Conservation (phyloP, 2,113 vertebrate genomes). For the Aldabrachelys gigantea region DNA sequence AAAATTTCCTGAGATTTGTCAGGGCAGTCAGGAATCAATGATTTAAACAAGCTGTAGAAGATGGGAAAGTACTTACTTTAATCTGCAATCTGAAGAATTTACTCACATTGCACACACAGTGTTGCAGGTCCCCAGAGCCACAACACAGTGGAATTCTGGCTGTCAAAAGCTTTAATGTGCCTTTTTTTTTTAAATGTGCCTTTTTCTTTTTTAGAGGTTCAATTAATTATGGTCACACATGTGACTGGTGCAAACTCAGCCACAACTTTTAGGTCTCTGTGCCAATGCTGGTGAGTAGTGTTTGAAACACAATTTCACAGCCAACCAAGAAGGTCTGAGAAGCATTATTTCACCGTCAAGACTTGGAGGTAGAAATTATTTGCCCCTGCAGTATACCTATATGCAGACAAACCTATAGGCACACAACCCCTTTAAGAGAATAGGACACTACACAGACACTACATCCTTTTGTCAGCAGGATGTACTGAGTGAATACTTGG, state of each 20-base stretch:
- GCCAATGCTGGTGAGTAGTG: not conserved
- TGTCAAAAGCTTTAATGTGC: not conserved
- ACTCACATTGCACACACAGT: not conserved
- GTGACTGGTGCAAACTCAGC: not conserved
- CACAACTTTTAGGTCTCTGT: not conserved
- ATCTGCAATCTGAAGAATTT: not conserved
- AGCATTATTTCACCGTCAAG: not conserved
- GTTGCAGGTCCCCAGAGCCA: not conserved
- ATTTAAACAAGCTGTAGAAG: not conserved
- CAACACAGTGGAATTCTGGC: not conserved
- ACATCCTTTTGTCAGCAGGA: not conserved
- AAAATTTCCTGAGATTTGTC: not conserved
- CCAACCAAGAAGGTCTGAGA: not conserved
- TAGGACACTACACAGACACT: not conserved
- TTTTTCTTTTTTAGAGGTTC: not conserved
- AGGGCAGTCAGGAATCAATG: not conserved
- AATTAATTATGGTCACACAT: not conserved
- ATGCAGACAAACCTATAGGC: not conserved
- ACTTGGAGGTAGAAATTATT: not conserved
- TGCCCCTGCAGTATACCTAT: not conserved
- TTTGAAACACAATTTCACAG: not conserved
- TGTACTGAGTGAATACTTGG: not conserved
- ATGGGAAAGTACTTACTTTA: not conserved
- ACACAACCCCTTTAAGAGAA: not conserved
- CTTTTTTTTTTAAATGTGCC: not conserved